These are phyloP conservation scores for Trachelus troglodyta DNA, from an alignment of 2,888 invertebrate species.

Conservation along the genomic window DNA sequence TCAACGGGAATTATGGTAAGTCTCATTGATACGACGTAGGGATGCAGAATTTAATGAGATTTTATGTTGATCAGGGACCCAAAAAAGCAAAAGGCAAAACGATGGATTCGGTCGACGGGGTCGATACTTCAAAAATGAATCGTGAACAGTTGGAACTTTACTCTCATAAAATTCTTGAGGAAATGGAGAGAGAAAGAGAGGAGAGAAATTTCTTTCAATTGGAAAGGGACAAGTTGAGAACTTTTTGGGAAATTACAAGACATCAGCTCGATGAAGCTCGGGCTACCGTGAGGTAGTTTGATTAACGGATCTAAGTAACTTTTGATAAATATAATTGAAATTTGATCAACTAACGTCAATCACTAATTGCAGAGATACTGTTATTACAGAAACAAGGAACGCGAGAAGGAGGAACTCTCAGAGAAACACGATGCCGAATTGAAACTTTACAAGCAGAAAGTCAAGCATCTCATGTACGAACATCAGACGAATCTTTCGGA, in stretches of 20 bases:
- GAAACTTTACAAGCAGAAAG: conserved; percentile 91
- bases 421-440: conserved; percentile 89
- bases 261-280: conserved; percentile 88
- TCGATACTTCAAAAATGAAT: conserved; percentile 92
- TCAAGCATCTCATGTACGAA: conserved; percentile 92
- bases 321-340: neutral
- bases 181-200: conserved; percentile 93
- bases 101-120: conserved; percentile 78
- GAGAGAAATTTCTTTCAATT: conserved; percentile 96
- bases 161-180: conserved; percentile 85
- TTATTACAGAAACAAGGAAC: conserved; percentile 77
- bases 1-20: neutral
- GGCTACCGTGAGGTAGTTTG: conserved; percentile 72
- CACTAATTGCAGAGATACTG: neutral
- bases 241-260: conserved; percentile 96
- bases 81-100: conserved; percentile 44
- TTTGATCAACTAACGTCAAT: neutral
- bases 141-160: conserved; percentile 93
- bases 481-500: conserved; percentile 88
- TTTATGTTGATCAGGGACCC: conserved; percentile 6
- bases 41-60: neutral
- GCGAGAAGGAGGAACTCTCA: conserved; percentile 88
- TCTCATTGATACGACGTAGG: neutral
- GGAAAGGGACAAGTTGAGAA: conserved; percentile 92
- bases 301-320: neutral